Evolutionary conservation across 2,113 vertebrate species (phyloP).

Genomic region (Enhydra lutris): DNA sequence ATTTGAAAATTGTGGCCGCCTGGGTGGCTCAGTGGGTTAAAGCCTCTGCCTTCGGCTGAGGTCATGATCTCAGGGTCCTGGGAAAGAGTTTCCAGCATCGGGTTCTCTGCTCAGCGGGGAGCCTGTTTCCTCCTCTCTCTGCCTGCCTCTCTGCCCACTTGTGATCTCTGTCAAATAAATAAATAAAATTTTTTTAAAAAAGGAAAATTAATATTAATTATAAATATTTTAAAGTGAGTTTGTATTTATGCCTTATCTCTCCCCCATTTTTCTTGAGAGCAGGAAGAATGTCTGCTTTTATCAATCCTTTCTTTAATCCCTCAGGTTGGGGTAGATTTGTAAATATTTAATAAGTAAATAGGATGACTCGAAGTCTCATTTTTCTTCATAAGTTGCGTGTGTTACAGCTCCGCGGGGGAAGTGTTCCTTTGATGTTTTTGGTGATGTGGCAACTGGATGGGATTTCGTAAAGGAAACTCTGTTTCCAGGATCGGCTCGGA

Average conservation of each 20-base stretch:
- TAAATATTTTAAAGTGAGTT: background rate
- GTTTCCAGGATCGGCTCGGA: constrained; percentile 17
- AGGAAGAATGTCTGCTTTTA: background rate
- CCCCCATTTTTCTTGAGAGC: background rate
- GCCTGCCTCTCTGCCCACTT: too few species aligned
- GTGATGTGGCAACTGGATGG: constrained; percentile 52
- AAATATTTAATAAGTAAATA: background rate
- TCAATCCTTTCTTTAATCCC: background rate
- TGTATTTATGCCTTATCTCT: background rate
- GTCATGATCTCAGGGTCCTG: too few species aligned
- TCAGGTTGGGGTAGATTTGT: background rate
- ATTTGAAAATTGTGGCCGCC: background rate
- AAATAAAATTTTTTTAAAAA: too few species aligned
- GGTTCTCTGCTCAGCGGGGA: too few species aligned
- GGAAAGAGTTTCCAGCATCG: too few species aligned
- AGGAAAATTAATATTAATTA: background rate
- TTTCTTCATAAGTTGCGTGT: constrained; percentile 12
- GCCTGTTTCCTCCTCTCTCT: too few species aligned
- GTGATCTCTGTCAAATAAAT: too few species aligned
- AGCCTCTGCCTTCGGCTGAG: too few species aligned
- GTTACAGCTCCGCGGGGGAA: background rate
- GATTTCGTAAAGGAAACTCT: constrained; percentile 54
- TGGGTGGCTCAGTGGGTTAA: too few species aligned
- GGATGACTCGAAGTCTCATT: background rate
- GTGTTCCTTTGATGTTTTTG: background rate